Percentiles rank a stretch among this genome's conserved stretches.
phyloP scores from a whole-genome alignment of 2,113 vertebrate species.

The Caranx ignobilis region DNA sequence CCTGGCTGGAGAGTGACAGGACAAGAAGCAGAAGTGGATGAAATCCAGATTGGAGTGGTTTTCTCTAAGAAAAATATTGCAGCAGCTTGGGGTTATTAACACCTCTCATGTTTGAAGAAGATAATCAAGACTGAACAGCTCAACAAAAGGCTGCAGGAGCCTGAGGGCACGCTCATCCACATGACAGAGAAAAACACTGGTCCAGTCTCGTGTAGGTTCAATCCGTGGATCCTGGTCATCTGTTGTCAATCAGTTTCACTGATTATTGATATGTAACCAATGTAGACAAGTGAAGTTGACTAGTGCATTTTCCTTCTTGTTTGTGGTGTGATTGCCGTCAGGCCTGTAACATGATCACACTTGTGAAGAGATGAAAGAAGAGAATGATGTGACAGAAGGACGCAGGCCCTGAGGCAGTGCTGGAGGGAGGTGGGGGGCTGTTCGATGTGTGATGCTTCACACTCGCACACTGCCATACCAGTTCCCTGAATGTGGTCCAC shows the following conservation, averaged over 20 bases:
- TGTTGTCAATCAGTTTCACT: background rate
- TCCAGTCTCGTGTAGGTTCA: constrained; percentile 11
- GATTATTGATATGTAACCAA: constrained; percentile 10
- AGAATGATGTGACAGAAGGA: constrained; percentile 35
- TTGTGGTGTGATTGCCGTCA: constrained; percentile 27
- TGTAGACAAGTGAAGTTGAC: background rate
- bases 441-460: constrained; percentile 8
- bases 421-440: background rate
- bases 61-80: constrained; percentile 23
- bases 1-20: constrained; percentile 10
- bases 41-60: constrained; percentile 2
- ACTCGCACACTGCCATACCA: constrained; percentile 15
- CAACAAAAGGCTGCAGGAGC: constrained; percentile 2
- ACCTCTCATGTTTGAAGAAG: constrained; percentile 1
- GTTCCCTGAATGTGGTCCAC: constrained; percentile 57
- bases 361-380: constrained; percentile 30
- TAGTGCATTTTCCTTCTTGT: background rate
- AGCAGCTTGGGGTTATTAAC: constrained; percentile 26
- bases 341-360: constrained; percentile 31
- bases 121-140: constrained; percentile 14
- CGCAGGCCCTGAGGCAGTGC: constrained; percentile 16
- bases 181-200: background rate
- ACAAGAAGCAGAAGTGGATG: constrained; percentile 26
- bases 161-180: constrained; percentile 1
- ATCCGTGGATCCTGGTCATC: background rate